These are phyloP conservation scores for Thamnophis sirtalis DNA, from an alignment of 2,113 vertebrate species.

Conservation along the genomic window DNA sequence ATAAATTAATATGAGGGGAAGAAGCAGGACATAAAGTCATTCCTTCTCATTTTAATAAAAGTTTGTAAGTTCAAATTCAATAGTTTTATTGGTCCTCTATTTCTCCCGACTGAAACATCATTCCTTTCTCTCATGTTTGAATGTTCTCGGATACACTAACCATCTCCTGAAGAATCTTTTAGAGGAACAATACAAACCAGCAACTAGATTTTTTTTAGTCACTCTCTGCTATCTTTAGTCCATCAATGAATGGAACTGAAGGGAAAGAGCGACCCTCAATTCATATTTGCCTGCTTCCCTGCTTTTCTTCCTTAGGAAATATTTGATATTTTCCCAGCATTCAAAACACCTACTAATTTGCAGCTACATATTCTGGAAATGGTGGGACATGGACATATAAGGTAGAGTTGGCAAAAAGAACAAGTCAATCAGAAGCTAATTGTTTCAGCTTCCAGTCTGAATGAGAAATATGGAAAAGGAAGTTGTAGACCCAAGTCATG, in stretches of 20 bases:
- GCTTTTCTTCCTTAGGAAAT: slow-evolving; percentile 20
- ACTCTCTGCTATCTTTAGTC: neutral
- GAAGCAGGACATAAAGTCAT: neutral
- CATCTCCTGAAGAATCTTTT: neutral
- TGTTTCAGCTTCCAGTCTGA: slow-evolving; percentile 17
- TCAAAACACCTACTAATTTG: slow-evolving; percentile 25
- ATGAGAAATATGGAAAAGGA: slow-evolving; percentile 28
- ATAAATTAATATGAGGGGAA: neutral
- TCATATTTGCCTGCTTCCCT: slow-evolving; percentile 15
- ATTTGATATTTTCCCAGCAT: slow-evolving; percentile 4
- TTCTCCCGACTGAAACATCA: neutral
- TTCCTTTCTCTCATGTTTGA: neutral
- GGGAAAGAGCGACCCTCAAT: neutral
- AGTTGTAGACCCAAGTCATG: neutral
- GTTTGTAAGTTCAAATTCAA: neutral
- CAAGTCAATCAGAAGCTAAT: neutral
- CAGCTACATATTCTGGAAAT: neutral
- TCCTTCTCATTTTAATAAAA: neutral
- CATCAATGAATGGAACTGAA: no score
- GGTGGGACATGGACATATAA: slow-evolving; percentile 24
- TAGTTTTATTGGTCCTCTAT: neutral
- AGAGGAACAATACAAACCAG: neutral
- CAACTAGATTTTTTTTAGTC: slow-evolving; percentile 5
- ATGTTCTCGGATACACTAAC: slow-evolving; percentile 3
- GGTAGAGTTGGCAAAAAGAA: slow-evolving; percentile 7